Evolutionary conservation across 2,797 vertebrate genomes (phyloP).

Genomic region (Orestias chungarensis): DNA sequence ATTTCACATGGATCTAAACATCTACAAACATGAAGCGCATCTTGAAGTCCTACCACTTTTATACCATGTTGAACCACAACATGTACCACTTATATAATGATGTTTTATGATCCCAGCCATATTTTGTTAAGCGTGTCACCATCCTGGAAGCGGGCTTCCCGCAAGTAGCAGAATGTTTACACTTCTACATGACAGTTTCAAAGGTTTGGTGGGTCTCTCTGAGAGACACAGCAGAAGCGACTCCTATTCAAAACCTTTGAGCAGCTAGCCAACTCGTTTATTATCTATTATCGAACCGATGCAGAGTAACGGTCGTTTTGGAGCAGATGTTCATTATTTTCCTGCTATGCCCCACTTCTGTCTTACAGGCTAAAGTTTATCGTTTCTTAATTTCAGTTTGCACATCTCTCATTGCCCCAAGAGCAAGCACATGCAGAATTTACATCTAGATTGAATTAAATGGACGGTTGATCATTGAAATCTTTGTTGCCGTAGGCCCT

Average conservation of each 20-base stretch:
- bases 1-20: no score
- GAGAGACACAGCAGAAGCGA: neutral
- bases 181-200: neutral
- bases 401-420: neutral
- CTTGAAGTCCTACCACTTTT: neutral
- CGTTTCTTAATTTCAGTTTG: neutral
- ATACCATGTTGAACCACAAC: no score
- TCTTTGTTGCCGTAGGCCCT: constrained; percentile 17
- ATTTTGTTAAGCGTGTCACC: neutral
- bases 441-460: constrained; percentile 47
- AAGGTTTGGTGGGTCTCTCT: neutral
- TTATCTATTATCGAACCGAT: neutral
- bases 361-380: neutral
- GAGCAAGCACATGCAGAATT: constrained; percentile 11
- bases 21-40: no score
- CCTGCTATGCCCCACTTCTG: neutral
- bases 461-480: constrained; percentile 19
- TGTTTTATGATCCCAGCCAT: neutral
- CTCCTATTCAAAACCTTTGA: neutral
- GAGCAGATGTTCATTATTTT: constrained; percentile 4
- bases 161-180: neutral
- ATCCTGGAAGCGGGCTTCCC: no score
- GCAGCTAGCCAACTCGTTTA: neutral
- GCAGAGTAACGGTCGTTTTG: neutral
- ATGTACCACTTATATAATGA: neutral